Conservation (phyloP, 2,797 vertebrate species). For the Chelonia mydas region DNA sequence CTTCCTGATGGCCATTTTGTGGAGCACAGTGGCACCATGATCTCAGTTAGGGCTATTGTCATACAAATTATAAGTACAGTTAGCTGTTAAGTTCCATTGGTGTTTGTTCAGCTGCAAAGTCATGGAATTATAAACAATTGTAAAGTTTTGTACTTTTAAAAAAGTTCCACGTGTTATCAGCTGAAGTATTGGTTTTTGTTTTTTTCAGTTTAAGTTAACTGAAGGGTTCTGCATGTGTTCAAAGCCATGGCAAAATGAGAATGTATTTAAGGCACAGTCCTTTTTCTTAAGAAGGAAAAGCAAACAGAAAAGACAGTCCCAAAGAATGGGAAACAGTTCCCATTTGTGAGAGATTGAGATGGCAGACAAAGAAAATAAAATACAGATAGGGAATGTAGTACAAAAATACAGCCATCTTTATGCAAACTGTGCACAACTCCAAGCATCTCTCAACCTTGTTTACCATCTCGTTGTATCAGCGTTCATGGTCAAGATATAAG, state of each 20-base stretch:
- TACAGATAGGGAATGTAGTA: neutral
- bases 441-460: fast-evolving
- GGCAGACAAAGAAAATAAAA: neutral
- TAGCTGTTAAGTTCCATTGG: neutral
- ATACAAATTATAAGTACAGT: neutral
- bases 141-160: neutral
- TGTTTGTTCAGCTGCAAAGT: neutral
- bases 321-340: neutral
- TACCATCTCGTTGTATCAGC: fast-evolving
- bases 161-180: neutral
- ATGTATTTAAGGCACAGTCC: neutral
- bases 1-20: neutral
- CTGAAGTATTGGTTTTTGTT: neutral
- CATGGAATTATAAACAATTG: neutral
- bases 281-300: neutral
- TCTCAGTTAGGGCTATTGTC: neutral
- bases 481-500: neutral
- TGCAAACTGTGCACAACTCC: neutral
- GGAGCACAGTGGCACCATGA: neutral
- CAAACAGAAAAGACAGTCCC: neutral
- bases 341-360: neutral
- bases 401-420: neutral
- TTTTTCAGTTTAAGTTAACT: neutral
- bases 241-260: neutral
- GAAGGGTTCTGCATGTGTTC: neutral